Percentiles rank a stretch among this genome's conserved stretches.
Evolutionary conservation across 1,140 invertebrate genomes (phyloP).

Genomic region (Laupala kohalensis): DNA sequence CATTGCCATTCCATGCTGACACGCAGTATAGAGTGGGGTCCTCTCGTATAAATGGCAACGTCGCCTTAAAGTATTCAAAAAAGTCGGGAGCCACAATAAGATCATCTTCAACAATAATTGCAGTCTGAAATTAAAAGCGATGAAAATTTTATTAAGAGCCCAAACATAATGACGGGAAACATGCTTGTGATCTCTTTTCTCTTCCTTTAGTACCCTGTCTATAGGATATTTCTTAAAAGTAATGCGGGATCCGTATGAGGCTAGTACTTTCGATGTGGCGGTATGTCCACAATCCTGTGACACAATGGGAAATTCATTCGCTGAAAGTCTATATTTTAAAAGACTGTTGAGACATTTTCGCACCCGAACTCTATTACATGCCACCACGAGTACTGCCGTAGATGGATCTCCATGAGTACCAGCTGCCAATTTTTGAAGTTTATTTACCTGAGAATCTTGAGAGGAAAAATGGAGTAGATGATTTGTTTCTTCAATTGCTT

Average conservation of each 20-base stretch:
- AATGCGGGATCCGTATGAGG: slow-evolving; percentile 62
- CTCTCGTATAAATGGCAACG: slow-evolving; percentile 63
- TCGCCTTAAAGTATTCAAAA: slow-evolving; percentile 90
- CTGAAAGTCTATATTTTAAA: slow-evolving; percentile 70
- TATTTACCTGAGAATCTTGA: slow-evolving; percentile 1
- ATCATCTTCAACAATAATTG: slow-evolving; percentile 96
- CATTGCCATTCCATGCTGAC: slow-evolving; percentile 97
- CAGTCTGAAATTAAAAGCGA: slow-evolving; percentile 63
- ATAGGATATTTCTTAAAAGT: slow-evolving; percentile 77
- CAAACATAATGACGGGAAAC: slow-evolving; percentile 94
- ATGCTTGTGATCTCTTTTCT: slow-evolving; percentile 92
- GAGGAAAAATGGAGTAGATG: too few relatives aligned
- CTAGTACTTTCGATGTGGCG: slow-evolving; percentile 70
- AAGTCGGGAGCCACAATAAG: slow-evolving; percentile 94
- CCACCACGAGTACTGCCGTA: slow-evolving; percentile 83
- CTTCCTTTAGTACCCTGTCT: slow-evolving; percentile 68
- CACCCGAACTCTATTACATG: slow-evolving; percentile 87
- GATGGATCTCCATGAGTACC: slow-evolving; percentile 30
- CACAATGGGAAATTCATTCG: slow-evolving; percentile 88
- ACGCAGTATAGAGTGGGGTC: slow-evolving; percentile 80
- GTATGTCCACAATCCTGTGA: slow-evolving; percentile 90
- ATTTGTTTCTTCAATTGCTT: too few relatives aligned
- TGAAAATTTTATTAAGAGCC: slow-evolving; percentile 85
- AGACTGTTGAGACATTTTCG: slow-evolving; percentile 78
- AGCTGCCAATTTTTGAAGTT: slow-evolving; percentile 2